Conservation (phyloP, 2,888 invertebrate species). For the Didymodactylos carnosus region DNA sequence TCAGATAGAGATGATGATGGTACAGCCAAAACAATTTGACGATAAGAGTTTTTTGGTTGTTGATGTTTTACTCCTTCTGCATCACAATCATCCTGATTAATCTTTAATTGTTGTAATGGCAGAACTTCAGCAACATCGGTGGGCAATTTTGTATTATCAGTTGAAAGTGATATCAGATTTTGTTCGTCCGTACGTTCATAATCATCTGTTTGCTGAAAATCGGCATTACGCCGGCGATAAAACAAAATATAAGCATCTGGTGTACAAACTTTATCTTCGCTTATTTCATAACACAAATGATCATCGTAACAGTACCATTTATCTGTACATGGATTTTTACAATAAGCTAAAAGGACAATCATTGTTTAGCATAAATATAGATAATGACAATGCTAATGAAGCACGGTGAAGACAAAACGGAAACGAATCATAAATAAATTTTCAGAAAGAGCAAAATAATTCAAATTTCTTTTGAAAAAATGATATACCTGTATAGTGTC, state of each 20-base stretch:
- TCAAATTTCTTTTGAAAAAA: background rate
- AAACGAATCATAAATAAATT: too few relatives aligned
- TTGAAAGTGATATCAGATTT: too few relatives aligned
- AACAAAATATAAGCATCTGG: slow-evolving; percentile 12
- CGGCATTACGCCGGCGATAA: background rate
- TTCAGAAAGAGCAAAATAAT: background rate
- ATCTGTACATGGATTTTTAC: slow-evolving; percentile 2
- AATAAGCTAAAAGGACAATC: background rate
- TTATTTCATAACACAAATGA: background rate
- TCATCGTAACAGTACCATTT: slow-evolving; percentile 14
- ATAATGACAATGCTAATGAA: too few relatives aligned
- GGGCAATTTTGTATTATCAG: too few relatives aligned
- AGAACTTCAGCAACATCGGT: too few relatives aligned
- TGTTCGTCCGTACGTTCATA: too few relatives aligned
- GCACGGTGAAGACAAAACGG: too few relatives aligned
- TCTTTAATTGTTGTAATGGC: background rate
- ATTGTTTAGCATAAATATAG: background rate
- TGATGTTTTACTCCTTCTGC: background rate
- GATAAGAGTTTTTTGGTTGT: background rate
- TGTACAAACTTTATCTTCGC: background rate
- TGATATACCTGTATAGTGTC: slow-evolving; percentile 5
- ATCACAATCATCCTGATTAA: background rate
- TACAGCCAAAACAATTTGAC: background rate
- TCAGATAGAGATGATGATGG: background rate
- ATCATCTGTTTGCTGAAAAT: too few relatives aligned